A percentile compares a stretch with the other conserved stretches of the same genome.
Conservation (phyloP, 2,797 vertebrate genomes). For the Neomorphus geoffroyi region DNA sequence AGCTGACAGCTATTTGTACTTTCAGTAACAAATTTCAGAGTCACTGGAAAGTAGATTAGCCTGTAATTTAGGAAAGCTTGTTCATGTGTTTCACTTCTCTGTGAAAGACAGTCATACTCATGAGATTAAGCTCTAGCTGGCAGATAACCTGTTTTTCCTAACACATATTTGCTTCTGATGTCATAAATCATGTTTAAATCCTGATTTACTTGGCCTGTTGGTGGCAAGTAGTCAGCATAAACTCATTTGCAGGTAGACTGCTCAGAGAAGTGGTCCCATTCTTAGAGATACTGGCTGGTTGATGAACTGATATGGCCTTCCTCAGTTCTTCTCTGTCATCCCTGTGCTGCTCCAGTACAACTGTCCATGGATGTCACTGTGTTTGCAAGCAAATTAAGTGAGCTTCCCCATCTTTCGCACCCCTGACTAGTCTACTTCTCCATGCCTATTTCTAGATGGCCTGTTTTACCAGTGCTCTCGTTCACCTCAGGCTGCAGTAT, state of each 20-base stretch:
- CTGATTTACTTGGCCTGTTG: not conserved
- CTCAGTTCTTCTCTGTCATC: not conserved
- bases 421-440: not conserved
- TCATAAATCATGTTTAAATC: not conserved
- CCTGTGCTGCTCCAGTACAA: not conserved
- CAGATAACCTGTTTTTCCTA: slow-evolving; percentile 3
- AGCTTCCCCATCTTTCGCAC: not conserved
- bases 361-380: not conserved
- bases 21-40: slow-evolving; percentile 39
- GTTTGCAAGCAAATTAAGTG: not conserved
- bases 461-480: not conserved
- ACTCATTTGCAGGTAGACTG: not conserved
- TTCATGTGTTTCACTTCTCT: slow-evolving; percentile 15
- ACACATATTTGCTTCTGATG: not conserved
- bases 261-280: not conserved
- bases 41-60: slow-evolving; percentile 45
- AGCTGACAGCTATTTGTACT: slow-evolving; percentile 45
- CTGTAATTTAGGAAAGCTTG: slow-evolving; percentile 44
- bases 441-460: not conserved
- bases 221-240: not conserved
- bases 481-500: not conserved
- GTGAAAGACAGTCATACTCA: not conserved
- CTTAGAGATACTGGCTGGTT: not conserved
- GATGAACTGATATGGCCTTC: not conserved
- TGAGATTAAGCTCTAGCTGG: slow-evolving; percentile 1